Base-by-base conservation (phyloP, 1,140 invertebrate species). In the Drosophila sulfurigaster region DNA sequence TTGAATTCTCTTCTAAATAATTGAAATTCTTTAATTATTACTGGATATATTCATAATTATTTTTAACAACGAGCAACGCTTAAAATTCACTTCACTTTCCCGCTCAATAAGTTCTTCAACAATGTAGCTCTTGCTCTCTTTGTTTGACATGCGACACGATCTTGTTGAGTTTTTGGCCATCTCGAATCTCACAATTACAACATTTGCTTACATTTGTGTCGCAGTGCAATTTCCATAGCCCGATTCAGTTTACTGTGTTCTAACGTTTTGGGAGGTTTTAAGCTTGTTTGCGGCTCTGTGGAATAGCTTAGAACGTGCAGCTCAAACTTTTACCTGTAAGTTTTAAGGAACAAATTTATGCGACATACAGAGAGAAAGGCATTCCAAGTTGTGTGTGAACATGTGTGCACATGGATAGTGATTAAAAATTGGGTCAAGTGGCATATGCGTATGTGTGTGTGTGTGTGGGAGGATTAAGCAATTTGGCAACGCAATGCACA, bases 341-440 rank as follows among this genome's bases (percentile, higher is more conserved):
- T 89, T 88, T 89, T 89, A 85, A 85, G 81, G 77, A 72, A 89
- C 67, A 85, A 85, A 89, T 89, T 88, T 88, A 88, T 88, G 85
- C 72, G 69, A 72, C 58, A 74, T 60, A 48, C 8, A 49, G 20
- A 51, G 32, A 64, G 38, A 59, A 2, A 49, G 20, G 20, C 20
- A 25, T 25, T 25, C 3, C 10, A 46, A 60, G 32, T 16, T 73
- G 71, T 5, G 16, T 28, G 68, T 30, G 66, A 78, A 69, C 77
- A 82, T 85, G 82, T 79, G 82, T 82, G 83, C 80, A 75, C 75
- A 69, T 73, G 80, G 65, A 85, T 81, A 89, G 86, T 88, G 85
- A 89, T 88, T 88, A 88, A 85, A 89, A 88, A 88, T 88, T 89
- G 86, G 85, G 85, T 88, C 85, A 89, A 88, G 85, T 85, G 78